These are phyloP conservation scores for Microctenopoma lineatum DNA, from an alignment of 2,797 vertebrate species.

Conservation along the genomic window DNA sequence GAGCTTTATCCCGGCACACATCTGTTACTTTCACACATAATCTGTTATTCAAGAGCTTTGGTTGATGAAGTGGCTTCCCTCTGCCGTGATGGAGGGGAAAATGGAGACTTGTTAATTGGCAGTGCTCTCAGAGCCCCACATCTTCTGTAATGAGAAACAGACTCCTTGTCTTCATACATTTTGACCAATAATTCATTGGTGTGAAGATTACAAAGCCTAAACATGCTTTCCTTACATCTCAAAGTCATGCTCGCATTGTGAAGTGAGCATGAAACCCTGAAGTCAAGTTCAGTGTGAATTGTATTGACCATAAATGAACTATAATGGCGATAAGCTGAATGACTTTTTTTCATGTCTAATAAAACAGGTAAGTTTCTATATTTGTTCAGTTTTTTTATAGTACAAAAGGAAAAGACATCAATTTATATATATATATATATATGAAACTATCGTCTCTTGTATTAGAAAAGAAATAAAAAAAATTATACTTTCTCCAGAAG, in stretches of 20 bases:
- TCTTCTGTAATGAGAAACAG: slow-evolving; percentile 99
- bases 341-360: slow-evolving; percentile 33
- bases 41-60: slow-evolving; percentile 23
- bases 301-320: neutral
- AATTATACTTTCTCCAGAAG: neutral
- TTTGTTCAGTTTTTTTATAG: slow-evolving; percentile 23
- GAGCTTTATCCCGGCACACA: slow-evolving; percentile 28
- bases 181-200: slow-evolving; percentile 39
- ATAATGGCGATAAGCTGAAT: slow-evolving; percentile 14
- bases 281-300: slow-evolving; percentile 21
- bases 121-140: slow-evolving; percentile 84
- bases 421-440: neutral
- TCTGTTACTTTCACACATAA: neutral
- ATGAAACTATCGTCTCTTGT: neutral
- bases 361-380: slow-evolving; percentile 65
- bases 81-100: slow-evolving; percentile 41
- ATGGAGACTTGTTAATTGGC: slow-evolving; percentile 77
- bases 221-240: slow-evolving; percentile 25
- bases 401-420: slow-evolving; percentile 1
- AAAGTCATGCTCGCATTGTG: slow-evolving; percentile 10
- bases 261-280: slow-evolving; percentile 28
- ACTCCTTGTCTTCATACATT: slow-evolving; percentile 75
- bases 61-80: slow-evolving; percentile 39
- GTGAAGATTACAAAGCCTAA: slow-evolving; percentile 33
- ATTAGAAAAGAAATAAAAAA: neutral